phyloP scores from a whole-genome alignment of 2,888 invertebrate genomes.

The Andrena dorsata region DNA sequence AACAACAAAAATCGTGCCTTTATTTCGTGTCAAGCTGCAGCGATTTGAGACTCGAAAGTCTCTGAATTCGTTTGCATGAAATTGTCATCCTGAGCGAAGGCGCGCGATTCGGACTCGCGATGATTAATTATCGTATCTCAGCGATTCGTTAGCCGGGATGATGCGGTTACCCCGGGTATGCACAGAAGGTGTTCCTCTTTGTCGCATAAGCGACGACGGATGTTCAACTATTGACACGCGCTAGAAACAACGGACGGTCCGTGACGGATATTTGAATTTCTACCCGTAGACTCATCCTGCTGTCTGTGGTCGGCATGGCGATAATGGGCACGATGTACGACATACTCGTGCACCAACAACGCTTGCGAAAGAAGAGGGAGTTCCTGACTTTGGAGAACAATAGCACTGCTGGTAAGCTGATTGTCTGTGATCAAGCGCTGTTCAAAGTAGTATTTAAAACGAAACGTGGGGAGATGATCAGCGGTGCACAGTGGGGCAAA shows the following conservation, averaged over 20 bases:
- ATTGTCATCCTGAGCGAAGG: neutral
- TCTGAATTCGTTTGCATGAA: too few relatives aligned
- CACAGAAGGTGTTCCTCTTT: neutral
- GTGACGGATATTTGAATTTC: neutral
- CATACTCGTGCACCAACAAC: conserved; percentile 74
- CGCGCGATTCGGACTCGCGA: neutral
- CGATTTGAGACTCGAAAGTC: too few relatives aligned
- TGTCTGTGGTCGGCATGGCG: conserved; percentile 73
- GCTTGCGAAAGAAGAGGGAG: conserved; percentile 45
- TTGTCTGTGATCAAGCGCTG: too few relatives aligned
- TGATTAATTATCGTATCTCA: neutral
- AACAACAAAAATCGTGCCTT: too few relatives aligned
- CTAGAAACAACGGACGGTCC: neutral
- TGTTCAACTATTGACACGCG: neutral
- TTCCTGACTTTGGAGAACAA: conserved; percentile 61
- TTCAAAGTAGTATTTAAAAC: too few relatives aligned
- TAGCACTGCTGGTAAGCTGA: conserved; percentile 54
- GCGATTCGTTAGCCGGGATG: neutral
- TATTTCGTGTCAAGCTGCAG: too few relatives aligned
- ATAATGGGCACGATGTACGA: conserved; percentile 82
- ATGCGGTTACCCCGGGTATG: neutral
- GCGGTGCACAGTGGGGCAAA: too few relatives aligned
- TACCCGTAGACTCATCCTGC: conserved; percentile 72
- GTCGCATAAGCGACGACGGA: neutral
- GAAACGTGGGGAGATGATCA: too few relatives aligned